phyloP scores from a whole-genome alignment of 2,113 vertebrate species.

The Callocephalon fimbriatum region DNA sequence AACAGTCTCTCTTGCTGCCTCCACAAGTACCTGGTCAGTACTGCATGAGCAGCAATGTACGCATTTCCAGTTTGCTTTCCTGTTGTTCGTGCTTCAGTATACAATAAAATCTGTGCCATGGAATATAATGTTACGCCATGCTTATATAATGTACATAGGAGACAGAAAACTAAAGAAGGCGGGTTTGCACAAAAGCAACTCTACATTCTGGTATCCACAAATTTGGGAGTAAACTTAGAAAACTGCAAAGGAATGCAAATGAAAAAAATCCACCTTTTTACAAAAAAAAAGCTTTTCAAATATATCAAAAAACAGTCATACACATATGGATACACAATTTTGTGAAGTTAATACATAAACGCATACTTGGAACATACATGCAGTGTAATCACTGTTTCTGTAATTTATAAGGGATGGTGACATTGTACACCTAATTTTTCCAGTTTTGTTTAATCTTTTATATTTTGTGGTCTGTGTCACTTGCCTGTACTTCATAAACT shows the following conservation, averaged over 20 bases:
- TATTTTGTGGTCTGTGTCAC: not conserved
- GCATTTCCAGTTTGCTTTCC: not conserved
- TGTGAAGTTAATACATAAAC: not conserved
- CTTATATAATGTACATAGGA: fast-evolving
- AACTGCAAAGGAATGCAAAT: not conserved
- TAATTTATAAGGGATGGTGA: not conserved
- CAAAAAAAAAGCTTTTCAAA: not conserved
- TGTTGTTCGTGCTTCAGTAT: not conserved
- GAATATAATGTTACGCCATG: fast-evolving
- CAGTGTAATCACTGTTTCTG: not conserved
- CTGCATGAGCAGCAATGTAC: not conserved
- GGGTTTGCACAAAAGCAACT: not conserved
- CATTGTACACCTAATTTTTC: fast-evolving
- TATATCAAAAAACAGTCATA: fast-evolving
- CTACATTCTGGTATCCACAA: not conserved
- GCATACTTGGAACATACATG: not conserved
- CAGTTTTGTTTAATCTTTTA: not conserved
- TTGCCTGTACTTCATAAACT: not conserved
- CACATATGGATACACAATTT: not conserved
- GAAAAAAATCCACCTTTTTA: not conserved
- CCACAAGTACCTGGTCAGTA: not conserved
- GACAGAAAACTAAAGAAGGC: not conserved
- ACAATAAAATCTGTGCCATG: not conserved
- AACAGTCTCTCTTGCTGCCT: not conserved
- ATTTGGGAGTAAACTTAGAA: fast-evolving